Conservation (phyloP, 2,113 vertebrate species). For the Psilopogon haemacephalus region DNA sequence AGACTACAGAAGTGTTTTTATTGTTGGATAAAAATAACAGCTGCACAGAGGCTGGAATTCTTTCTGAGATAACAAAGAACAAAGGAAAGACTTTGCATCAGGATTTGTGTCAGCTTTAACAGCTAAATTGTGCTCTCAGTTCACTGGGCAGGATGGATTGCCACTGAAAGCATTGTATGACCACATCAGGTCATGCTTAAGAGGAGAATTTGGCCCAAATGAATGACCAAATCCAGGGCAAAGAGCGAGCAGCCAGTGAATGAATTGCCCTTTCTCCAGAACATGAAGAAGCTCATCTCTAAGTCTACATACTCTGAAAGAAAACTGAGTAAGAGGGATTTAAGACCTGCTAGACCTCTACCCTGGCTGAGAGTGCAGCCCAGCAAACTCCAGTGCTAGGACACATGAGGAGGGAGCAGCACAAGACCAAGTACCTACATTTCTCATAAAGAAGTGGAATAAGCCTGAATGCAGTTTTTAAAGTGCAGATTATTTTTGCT, state of each 20-base stretch:
- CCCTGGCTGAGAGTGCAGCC: background rate
- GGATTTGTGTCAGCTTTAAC: constrained; percentile 40
- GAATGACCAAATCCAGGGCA: background rate
- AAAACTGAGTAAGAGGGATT: background rate
- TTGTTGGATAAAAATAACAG: constrained; percentile 46
- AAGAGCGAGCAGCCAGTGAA: background rate
- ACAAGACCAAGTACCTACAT: background rate
- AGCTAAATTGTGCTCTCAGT: constrained; percentile 29
- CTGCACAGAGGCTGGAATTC: constrained; percentile 32
- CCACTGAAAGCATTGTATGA: background rate
- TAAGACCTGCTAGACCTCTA: background rate
- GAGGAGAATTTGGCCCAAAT: background rate
- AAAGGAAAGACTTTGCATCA: constrained; percentile 8
- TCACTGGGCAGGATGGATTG: background rate
- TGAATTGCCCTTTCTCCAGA: background rate
- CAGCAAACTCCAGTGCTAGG: background rate
- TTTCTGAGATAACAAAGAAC: constrained; percentile 50
- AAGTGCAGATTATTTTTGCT: background rate
- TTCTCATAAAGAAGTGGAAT: background rate
- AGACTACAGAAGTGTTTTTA: constrained; percentile 4
- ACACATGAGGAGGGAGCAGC: background rate
- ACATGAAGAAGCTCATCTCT: background rate
- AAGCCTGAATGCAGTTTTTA: background rate
- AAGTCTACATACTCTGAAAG: background rate
- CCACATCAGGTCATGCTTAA: background rate